phyloP scores from a whole-genome alignment of 1,140 invertebrate genomes.

The Augochlora pura region DNA sequence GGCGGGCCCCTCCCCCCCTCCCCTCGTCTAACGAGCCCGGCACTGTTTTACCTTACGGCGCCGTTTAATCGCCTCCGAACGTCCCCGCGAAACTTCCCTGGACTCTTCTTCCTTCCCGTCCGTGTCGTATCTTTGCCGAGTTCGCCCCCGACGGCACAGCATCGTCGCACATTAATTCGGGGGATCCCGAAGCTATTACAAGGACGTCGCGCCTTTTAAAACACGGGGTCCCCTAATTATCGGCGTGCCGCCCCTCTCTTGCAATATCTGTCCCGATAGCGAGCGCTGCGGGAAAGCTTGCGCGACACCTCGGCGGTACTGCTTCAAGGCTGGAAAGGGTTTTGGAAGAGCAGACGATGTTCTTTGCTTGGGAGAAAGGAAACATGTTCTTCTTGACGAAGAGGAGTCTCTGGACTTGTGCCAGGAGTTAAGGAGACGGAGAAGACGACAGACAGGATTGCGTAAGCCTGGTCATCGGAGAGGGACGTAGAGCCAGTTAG shows the following conservation, averaged over 20 bases:
- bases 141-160: neutral
- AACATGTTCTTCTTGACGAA: too few species aligned
- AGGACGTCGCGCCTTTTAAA: slow-evolving; percentile 16
- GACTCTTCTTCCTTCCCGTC: slow-evolving; percentile 33
- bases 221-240: neutral
- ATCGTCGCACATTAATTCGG: neutral
- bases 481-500: too few species aligned
- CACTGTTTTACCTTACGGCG: slow-evolving; percentile 65
- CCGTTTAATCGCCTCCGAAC: slow-evolving; percentile 55
- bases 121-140: slow-evolving; percentile 35
- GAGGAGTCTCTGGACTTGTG: neutral
- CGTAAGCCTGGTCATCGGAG: too few species aligned
- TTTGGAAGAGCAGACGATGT: too few species aligned
- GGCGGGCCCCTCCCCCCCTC: too few species aligned
- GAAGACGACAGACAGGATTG: too few species aligned
- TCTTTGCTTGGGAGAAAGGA: too few species aligned
- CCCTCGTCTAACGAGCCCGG: slow-evolving; percentile 54
- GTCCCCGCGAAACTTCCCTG: slow-evolving; percentile 52
- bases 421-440: neutral
- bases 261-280: neutral
- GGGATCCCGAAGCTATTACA: neutral
- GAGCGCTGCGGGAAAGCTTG: neutral
- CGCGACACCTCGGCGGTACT: too few species aligned
- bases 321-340: too few species aligned
- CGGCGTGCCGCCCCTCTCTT: neutral